Evolutionary conservation across 2,113 vertebrate genomes (phyloP), one percentile per base, ranked within the genome.

Genomic region (Manacus vitellinus): DNA sequence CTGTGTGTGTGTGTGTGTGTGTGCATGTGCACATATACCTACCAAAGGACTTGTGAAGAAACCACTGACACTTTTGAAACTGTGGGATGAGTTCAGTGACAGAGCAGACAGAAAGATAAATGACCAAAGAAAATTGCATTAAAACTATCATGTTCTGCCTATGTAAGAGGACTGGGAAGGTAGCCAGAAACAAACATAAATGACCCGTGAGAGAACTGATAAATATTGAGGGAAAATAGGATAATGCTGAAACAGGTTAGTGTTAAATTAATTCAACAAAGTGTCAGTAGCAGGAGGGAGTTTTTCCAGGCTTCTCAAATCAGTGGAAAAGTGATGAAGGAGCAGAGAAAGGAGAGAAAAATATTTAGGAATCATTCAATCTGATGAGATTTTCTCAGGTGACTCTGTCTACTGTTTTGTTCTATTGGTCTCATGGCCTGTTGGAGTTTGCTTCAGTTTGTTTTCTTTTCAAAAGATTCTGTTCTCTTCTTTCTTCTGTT

Each of bases 141-240:
- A 37, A 85, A 92, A 72, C 14, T 76, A 27, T 73, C n/a, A 54
- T 55, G 49, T 33, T 63, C 23, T 4, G 0, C 10, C 77, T 93
- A n/a, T 56, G 12, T 59, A 61, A 75, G 16, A 75, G 33, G 56
- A 85, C 66, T 67, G 37, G 54, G 73, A 56, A 14, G 61, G 28
- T 78, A 74, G 37, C 61, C 52, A 86, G 75, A 83, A 92, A 56
- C 12, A 81, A 56, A 81, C 24, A 68, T n/a, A 88, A 81, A 71
- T 54, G 7, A 81, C 73, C 52, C 74, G 12, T 66, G 55, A 37
- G 21, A 91, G n/a, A 49, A 68, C 2, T 6, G 70, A 76, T 70
- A 96, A 94, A 95, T 85, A 87, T 4, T 72, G 84, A 84, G 65
- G 73, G 78, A 88, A 94, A 94, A 73, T 28, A 72, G 4, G 21